phyloP scores from a whole-genome alignment of 2,888 invertebrate species.

The Minunthozetes semirufus region DNA sequence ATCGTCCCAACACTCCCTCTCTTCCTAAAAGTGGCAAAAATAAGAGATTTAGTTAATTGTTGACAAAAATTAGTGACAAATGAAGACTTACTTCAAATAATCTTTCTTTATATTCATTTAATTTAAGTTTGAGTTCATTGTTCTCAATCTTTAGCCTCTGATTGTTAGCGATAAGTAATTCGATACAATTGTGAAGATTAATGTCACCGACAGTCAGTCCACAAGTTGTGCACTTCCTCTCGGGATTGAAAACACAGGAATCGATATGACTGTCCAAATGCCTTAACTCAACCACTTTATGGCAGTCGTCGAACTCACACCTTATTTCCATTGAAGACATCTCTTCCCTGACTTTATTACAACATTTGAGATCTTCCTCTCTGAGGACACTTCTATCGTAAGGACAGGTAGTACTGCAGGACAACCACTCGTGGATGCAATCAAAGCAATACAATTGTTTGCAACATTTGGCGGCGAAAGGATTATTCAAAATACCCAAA shows the following conservation, averaged over 20 bases:
- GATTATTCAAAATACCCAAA: conserved; percentile 15
- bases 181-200: conserved; percentile 14
- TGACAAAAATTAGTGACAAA: background rate
- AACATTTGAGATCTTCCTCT: background rate
- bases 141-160: background rate
- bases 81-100: conserved; percentile 14
- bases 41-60: background rate
- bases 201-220: conserved; percentile 6
- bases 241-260: conserved; percentile 1
- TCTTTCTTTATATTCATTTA: background rate
- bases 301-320: conserved; percentile 22
- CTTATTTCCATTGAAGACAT: background rate
- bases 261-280: background rate
- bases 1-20: conserved; percentile 22
- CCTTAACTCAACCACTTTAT: background rate
- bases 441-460: conserved; percentile 12
- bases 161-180: background rate
- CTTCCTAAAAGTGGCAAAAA: background rate
- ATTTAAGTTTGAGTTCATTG: background rate
- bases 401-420: conserved; percentile 20
- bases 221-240: conserved; percentile 13
- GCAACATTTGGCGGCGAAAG: conserved; percentile 18
- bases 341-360: background rate
- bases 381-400: background rate
- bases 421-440: conserved; percentile 16